Evolutionary conservation across 2,797 vertebrate species (phyloP).

Genomic region (Oceanodroma leucorhoa): DNA sequence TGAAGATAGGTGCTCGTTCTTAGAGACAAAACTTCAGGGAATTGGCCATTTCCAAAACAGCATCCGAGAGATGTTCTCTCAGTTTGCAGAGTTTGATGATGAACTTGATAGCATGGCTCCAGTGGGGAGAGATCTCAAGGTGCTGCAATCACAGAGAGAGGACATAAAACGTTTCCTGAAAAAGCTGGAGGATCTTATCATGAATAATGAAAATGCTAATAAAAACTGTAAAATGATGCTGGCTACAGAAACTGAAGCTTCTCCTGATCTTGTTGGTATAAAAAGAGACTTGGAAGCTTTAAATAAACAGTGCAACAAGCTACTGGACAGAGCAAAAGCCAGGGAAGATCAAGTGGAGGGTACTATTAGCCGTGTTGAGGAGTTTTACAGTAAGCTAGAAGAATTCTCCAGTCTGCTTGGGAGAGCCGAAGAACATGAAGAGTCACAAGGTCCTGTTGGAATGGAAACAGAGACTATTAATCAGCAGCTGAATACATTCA

Average conservation of each 20-base stretch:
- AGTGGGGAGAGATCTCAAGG: slow-evolving; percentile 81
- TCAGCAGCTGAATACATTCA: slow-evolving; percentile 91
- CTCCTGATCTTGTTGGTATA: slow-evolving; percentile 91
- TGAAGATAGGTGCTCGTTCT: slow-evolving; percentile 84
- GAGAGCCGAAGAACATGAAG: slow-evolving; percentile 85
- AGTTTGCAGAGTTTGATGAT: slow-evolving; percentile 94
- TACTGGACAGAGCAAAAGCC: slow-evolving; percentile 87
- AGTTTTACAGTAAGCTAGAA: slow-evolving; percentile 83
- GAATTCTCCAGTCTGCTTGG: slow-evolving; percentile 78
- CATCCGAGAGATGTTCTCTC: slow-evolving; percentile 94
- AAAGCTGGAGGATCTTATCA: slow-evolving; percentile 87
- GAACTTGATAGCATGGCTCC: slow-evolving; percentile 93
- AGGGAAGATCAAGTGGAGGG: slow-evolving; percentile 84
- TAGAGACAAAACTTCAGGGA: slow-evolving; percentile 94
- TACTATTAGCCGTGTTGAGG: slow-evolving; percentile 81
- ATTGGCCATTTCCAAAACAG: slow-evolving; percentile 95
- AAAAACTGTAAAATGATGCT: slow-evolving; percentile 93
- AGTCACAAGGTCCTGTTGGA: slow-evolving; percentile 90
- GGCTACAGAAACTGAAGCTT: slow-evolving; percentile 85
- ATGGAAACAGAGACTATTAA: slow-evolving; percentile 96
- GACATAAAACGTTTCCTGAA: slow-evolving; percentile 82
- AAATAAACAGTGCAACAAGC: slow-evolving; percentile 94
- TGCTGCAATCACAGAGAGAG: slow-evolving; percentile 81
- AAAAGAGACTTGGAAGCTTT: slow-evolving; percentile 93
- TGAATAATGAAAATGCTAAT: slow-evolving; percentile 83